Conservation (phyloP, 2,797 vertebrate species). For the Sebastes kiyomatsui region DNA sequence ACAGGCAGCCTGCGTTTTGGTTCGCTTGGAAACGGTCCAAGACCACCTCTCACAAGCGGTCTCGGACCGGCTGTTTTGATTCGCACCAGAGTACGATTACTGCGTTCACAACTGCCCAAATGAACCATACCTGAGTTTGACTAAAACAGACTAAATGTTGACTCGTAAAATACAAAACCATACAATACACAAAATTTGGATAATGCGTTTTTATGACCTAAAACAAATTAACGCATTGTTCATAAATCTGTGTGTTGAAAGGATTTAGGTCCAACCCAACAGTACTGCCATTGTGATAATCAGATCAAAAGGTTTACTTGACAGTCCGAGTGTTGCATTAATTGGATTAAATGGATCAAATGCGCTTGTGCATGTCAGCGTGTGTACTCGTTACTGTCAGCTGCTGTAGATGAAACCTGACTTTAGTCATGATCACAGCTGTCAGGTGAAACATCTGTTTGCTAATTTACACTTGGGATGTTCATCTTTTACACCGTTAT, state of each 20-base stretch:
- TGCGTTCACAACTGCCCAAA: no score
- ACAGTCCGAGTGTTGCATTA: neutral
- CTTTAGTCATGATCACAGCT: conserved; percentile 6
- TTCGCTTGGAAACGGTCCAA: no score
- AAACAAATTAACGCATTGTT: no score
- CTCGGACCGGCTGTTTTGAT: no score
- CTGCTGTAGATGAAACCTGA: conserved; percentile 2
- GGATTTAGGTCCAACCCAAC: accelerated
- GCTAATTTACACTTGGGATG: neutral
- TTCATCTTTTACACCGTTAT: neutral
- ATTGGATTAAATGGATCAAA: conserved; percentile 22
- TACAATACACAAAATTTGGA: accelerated
- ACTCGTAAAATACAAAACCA: no score
- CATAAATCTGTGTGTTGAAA: neutral
- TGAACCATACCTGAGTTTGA: no score
- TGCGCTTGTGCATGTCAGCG: neutral
- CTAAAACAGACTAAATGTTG: no score
- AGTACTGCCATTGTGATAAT: neutral
- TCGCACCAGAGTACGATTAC: no score
- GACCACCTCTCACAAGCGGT: no score
- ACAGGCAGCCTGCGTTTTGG: no score
- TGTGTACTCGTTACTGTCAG: neutral
- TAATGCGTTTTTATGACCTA: neutral
- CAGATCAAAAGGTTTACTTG: neutral
- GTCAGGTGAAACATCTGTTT: neutral